Conservation (phyloP, 2,797 vertebrate genomes). For the Amazona finschi region DNA sequence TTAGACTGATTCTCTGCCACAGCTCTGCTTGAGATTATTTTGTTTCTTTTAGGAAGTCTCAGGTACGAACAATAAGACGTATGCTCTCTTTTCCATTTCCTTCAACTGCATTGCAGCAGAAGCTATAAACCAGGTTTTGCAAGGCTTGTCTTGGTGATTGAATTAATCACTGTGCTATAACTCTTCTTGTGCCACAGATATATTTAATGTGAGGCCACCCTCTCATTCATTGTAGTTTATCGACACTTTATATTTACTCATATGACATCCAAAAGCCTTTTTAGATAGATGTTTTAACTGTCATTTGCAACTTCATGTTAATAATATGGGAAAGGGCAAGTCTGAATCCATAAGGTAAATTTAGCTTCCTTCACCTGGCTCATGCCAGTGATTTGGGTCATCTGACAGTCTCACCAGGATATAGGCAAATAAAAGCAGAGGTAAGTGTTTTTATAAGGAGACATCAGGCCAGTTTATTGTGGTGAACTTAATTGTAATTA, state of each 20-base stretch:
- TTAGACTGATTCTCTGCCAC: neutral
- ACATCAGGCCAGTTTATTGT: neutral
- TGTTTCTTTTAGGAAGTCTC: neutral
- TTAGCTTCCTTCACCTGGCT: neutral
- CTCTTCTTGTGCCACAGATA: neutral
- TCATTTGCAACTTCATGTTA: neutral
- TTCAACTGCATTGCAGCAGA: neutral
- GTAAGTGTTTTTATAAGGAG: neutral
- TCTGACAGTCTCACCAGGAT: neutral
- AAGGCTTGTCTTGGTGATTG: neutral
- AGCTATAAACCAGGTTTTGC: neutral
- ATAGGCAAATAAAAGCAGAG: neutral
- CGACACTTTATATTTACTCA: neutral
- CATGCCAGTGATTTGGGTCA: neutral
- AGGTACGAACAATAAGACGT: neutral
- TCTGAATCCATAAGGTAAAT: neutral
- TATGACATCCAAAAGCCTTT: neutral
- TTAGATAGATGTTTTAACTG: neutral
- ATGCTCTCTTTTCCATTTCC: neutral
- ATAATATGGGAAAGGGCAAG: neutral
- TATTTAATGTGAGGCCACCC: neutral
- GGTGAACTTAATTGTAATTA: neutral
- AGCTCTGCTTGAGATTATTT: neutral
- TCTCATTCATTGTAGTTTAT: neutral
- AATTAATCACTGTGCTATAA: neutral